phyloP scores from a whole-genome alignment of 92 coral and sea anemone genomes.

The Diadumene lineata region DNA sequence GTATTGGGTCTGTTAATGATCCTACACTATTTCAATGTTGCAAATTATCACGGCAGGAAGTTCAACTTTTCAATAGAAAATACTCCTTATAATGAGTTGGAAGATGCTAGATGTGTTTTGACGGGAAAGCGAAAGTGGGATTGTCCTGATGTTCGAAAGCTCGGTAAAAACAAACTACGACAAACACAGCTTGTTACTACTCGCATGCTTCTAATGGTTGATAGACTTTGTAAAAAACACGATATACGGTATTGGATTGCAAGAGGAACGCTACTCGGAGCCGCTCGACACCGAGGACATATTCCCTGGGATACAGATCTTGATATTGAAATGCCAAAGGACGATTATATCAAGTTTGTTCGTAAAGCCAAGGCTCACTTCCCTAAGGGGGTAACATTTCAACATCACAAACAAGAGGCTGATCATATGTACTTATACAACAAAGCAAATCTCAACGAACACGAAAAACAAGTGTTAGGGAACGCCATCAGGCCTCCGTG shows the following conservation, averaged over 20 bases:
- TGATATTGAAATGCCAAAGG: slow-evolving; percentile 60
- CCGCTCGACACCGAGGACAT: slow-evolving; percentile 69
- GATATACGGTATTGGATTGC: slow-evolving; percentile 59
- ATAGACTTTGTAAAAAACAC: slow-evolving; percentile 55
- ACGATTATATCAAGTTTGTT: slow-evolving; percentile 59
- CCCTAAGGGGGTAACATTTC: slow-evolving; percentile 52
- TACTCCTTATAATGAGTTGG: slow-evolving; percentile 8
- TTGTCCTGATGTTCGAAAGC: slow-evolving; percentile 74
- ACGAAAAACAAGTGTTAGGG: not conserved
- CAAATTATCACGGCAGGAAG: not conserved
- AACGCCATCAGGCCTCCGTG: slow-evolving; percentile 9
- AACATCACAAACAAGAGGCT: slow-evolving; percentile 45
- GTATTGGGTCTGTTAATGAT: not conserved
- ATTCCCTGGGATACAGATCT: slow-evolving; percentile 77
- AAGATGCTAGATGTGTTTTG: slow-evolving; percentile 10
- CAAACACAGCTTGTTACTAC: slow-evolving; percentile 58
- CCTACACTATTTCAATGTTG: not conserved
- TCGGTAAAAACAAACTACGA: slow-evolving; percentile 33
- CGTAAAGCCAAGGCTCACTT: slow-evolving; percentile 38
- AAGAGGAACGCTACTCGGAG: slow-evolving; percentile 71
- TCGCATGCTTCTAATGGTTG: slow-evolving; percentile 60
- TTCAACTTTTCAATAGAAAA: slow-evolving; percentile 8
- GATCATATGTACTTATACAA: slow-evolving; percentile 13
- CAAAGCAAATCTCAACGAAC: not conserved
- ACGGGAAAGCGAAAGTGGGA: slow-evolving; percentile 18